Evolutionary conservation across 2,797 vertebrate genomes (phyloP).

Genomic region (Silurus lanzhouensis): DNA sequence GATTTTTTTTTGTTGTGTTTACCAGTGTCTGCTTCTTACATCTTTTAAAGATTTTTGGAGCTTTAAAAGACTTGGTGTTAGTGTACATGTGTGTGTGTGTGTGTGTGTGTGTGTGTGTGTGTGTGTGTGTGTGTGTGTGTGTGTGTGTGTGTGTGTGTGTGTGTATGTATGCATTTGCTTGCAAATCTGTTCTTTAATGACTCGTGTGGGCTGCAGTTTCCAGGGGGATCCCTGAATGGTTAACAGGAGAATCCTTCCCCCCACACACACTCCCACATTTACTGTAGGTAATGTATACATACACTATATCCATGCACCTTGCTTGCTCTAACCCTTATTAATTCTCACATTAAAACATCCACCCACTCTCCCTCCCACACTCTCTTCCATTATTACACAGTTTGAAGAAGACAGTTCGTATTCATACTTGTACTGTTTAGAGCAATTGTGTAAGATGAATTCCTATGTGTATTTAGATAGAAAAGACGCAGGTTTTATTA

Average conservation of each 20-base stretch:
- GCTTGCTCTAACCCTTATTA: constrained; percentile 67
- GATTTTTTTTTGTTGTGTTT: not conserved
- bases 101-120: no score
- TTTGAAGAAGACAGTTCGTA: constrained; percentile 58
- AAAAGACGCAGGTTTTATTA: constrained; percentile 74
- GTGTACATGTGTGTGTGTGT: no score
- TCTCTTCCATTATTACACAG: constrained; percentile 63
- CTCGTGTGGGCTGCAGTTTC: constrained; percentile 59
- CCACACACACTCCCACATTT: not conserved
- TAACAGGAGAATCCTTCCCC: constrained; percentile 65
- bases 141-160: constrained; percentile 33
- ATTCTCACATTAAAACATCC: constrained; percentile 74
- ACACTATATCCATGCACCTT: constrained; percentile 17
- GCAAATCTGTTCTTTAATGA: constrained; percentile 41
- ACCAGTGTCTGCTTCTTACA: not conserved
- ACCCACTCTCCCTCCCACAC: constrained; percentile 62
- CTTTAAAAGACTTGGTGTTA: no score
- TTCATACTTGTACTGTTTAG: constrained; percentile 40
- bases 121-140: not conserved
- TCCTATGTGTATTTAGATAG: constrained; percentile 62
- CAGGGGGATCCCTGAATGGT: constrained; percentile 59
- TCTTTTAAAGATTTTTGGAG: not conserved
- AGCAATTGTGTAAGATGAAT: constrained; percentile 68
- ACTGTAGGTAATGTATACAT: not conserved
- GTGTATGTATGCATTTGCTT: constrained; percentile 27